Conservation (phyloP, 2,113 vertebrate genomes). For the Bambusicola thoracicus region DNA sequence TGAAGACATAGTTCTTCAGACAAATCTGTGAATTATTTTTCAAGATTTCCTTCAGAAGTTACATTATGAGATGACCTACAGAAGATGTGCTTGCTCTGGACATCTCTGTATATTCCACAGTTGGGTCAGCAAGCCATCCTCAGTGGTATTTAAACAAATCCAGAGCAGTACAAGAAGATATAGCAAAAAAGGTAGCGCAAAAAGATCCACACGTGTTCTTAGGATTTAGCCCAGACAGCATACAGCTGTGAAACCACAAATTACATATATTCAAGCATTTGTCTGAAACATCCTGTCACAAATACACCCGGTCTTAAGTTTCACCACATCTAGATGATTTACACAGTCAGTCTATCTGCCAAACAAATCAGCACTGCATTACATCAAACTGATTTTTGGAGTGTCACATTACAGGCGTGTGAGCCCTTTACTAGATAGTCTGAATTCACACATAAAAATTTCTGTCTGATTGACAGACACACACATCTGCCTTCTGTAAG, state of each 20-base stretch:
- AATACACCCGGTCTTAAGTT: not conserved
- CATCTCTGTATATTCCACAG: not conserved
- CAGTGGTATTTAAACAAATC: not conserved
- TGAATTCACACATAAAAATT: accelerated
- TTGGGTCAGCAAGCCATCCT: not conserved
- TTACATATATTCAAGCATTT: not conserved
- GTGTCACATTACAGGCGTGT: not conserved
- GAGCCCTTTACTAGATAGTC: not conserved
- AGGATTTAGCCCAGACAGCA: not conserved
- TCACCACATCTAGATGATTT: not conserved
- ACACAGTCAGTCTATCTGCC: not conserved
- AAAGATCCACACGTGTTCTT: not conserved
- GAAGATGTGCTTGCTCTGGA: not conserved
- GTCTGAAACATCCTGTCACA: not conserved
- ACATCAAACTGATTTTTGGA: not conserved
- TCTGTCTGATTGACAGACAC: not conserved
- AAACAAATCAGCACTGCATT: not conserved
- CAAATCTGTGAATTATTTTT: not conserved
- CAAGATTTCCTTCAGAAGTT: not conserved
- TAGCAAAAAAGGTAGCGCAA: not conserved
- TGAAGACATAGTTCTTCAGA: not conserved
- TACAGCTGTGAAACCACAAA: not conserved
- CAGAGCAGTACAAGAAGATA: not conserved
- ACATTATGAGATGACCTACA: not conserved
- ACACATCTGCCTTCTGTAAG: not conserved